Percentiles rank a stretch among this genome's conserved stretches.
phyloP scores from a whole-genome alignment of 1,140 invertebrate species.

The Eufriesea mexicana region DNA sequence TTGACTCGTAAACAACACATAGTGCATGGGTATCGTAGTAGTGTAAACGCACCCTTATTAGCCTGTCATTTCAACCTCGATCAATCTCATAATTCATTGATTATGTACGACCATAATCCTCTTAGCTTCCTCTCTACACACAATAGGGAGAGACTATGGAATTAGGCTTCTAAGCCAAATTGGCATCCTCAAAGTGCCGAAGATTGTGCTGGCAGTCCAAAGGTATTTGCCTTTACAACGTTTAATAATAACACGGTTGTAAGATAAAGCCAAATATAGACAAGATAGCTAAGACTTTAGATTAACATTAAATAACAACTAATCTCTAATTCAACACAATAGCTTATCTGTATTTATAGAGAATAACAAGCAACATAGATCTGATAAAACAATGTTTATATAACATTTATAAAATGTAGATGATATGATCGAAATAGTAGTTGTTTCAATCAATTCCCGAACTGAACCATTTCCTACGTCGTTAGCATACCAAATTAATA shows the following conservation, averaged over 20 bases:
- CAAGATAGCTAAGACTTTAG: too few relatives aligned
- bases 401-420: too few relatives aligned
- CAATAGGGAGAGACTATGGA: slow-evolving; percentile 26
- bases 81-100: slow-evolving; percentile 50
- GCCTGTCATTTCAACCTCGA: slow-evolving; percentile 29
- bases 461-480: too few relatives aligned
- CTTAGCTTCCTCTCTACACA: slow-evolving; percentile 50
- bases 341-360: too few relatives aligned
- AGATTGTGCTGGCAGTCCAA: slow-evolving; percentile 34
- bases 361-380: too few relatives aligned
- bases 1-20: not conserved
- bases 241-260: not conserved
- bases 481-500: too few relatives aligned
- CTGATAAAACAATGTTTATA: too few relatives aligned
- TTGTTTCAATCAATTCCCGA: too few relatives aligned
- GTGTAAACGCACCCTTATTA: slow-evolving; percentile 9
- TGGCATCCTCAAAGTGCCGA: slow-evolving; percentile 40
- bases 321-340: too few relatives aligned
- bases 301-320: not conserved
- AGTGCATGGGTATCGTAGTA: too few relatives aligned
- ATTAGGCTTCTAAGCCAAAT: slow-evolving; percentile 32
- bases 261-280: not conserved
- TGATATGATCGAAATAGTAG: too few relatives aligned
- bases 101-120: slow-evolving; percentile 52
- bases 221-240: slow-evolving; percentile 22